Percentiles rank a stretch among this genome's conserved stretches.
Conservation (phyloP, 2,797 vertebrate genomes). For the Notolabrus celidotus region DNA sequence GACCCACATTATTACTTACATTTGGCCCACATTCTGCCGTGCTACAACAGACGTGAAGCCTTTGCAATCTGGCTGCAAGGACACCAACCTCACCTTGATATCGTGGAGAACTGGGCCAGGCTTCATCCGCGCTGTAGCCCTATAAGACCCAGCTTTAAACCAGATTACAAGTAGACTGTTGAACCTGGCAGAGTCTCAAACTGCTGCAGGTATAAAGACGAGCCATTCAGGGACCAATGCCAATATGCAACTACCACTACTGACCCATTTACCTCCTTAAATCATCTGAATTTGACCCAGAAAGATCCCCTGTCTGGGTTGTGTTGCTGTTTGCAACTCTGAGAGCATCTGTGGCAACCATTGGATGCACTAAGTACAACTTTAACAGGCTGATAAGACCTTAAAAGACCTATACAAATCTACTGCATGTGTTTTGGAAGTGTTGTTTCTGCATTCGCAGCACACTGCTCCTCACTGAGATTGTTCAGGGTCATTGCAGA, state of each 20-base stretch:
- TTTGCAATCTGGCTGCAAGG: constrained; percentile 4
- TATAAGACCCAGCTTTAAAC: constrained; percentile 7
- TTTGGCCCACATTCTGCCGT: constrained; percentile 13
- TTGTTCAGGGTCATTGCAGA: too few species aligned
- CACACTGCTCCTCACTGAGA: too few species aligned
- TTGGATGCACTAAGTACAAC: not conserved
- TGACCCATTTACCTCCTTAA: constrained; percentile 33
- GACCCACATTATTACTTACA: constrained; percentile 28
- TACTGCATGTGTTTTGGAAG: too few species aligned
- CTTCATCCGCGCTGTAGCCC: not conserved
- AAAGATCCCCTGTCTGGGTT: constrained; percentile 20
- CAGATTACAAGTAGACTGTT: not conserved
- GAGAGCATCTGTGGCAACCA: constrained; percentile 6
- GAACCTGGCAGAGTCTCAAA: constrained; percentile 5
- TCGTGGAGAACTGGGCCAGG: constrained; percentile 9
- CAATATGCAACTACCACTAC: not conserved
- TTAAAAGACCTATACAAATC: too few species aligned
- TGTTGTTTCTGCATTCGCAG: too few species aligned
- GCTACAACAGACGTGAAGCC: not conserved
- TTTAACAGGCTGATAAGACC: not conserved
- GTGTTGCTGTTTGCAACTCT: constrained; percentile 1
- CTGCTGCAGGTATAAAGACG: not conserved
- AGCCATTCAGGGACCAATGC: constrained; percentile 10
- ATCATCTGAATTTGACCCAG: constrained; percentile 29
- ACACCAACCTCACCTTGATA: constrained; percentile 6